Percentiles rank a stretch among this genome's conserved stretches.
phyloP scores from a whole-genome alignment of 1,140 invertebrate species.

The Theocolax elegans region DNA sequence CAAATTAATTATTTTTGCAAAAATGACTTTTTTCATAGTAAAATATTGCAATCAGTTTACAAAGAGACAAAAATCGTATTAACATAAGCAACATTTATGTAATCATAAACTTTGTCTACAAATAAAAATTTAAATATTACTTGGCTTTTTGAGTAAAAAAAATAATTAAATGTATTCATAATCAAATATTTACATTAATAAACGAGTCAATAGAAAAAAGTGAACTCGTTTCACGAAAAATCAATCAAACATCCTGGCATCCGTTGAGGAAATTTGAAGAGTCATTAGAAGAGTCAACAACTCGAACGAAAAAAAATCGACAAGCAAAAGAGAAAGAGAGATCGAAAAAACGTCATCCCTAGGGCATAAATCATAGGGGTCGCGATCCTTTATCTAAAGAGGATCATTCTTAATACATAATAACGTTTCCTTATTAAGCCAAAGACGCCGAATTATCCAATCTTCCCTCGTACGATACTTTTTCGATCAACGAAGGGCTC shows the following conservation, averaged over 20 bases:
- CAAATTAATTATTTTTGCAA: too few species aligned
- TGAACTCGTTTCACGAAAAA: background rate
- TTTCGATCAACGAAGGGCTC: slow-evolving; percentile 20
- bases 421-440: slow-evolving; percentile 44
- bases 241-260: slow-evolving; percentile 10
- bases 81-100: too few species aligned
- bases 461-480: slow-evolving; percentile 22
- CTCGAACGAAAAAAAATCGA: background rate
- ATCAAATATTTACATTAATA: slow-evolving; percentile 6
- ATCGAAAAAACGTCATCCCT: background rate
- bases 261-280: slow-evolving; percentile 6
- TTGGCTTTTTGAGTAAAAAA: too few species aligned
- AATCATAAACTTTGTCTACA: too few species aligned
- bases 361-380: slow-evolving; percentile 38
- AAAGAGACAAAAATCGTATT: too few species aligned
- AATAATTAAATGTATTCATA: slow-evolving; percentile 2
- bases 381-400: slow-evolving; percentile 39
- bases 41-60: too few species aligned
- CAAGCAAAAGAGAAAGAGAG: slow-evolving; percentile 4
- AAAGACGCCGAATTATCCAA: slow-evolving; percentile 39
- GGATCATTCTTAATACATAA: slow-evolving; percentile 45
- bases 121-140: too few species aligned
- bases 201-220: slow-evolving; percentile 8
- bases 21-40: too few species aligned
- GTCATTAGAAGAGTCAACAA: slow-evolving; percentile 32